These are phyloP conservation scores for Doris montereyensis DNA, from an alignment of 2,888 invertebrate genomes.

Conservation along the genomic window DNA sequence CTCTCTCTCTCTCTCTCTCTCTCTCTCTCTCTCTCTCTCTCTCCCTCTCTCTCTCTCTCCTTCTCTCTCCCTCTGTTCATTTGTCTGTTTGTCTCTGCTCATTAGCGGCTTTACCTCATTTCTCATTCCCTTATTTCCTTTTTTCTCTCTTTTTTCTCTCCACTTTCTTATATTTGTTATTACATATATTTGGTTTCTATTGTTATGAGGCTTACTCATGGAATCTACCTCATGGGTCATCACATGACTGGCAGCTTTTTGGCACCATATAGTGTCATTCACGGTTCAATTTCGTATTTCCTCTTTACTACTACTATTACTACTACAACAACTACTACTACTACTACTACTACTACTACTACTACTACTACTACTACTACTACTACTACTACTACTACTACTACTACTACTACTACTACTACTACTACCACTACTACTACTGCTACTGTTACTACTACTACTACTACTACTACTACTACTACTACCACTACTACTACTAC, in stretches of 20 bases:
- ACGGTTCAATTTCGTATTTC: not conserved
- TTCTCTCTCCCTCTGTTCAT: too few species aligned
- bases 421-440: conserved; percentile 18
- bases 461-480: not conserved
- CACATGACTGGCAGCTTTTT: too few species aligned
- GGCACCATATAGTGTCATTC: too few species aligned
- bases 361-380: conserved; percentile 2
- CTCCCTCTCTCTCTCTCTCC: not conserved
- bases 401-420: conserved; percentile 15
- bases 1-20: too few species aligned
- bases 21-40: not conserved
- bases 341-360: conserved; percentile 13
- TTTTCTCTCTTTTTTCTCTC: not conserved
- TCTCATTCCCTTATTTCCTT: too few species aligned
- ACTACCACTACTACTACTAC: not conserved
- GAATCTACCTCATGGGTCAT: too few species aligned
- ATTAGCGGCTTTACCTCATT: too few species aligned
- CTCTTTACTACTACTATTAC: conserved; percentile 17
- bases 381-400: conserved; percentile 10
- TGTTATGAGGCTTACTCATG: too few species aligned
- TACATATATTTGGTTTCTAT: not conserved
- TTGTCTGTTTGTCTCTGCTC: too few species aligned
- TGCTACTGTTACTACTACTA: not conserved
- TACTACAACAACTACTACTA: conserved; percentile 7
- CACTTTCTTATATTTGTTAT: not conserved